Evolutionary conservation across 2,888 invertebrate genomes (phyloP).

Genomic region (Bembecia ichneumoniformis): DNA sequence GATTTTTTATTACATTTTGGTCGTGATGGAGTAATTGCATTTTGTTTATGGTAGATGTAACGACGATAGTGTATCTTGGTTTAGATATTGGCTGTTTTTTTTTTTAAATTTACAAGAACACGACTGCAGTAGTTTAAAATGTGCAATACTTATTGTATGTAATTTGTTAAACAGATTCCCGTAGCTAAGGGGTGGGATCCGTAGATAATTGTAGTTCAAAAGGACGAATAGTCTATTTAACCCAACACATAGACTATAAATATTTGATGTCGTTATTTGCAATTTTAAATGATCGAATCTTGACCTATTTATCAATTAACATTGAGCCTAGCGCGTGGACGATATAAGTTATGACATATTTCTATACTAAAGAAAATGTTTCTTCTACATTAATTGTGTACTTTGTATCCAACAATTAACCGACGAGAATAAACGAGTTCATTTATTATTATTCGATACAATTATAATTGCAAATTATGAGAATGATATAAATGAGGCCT

Average conservation of each 20-base stretch:
- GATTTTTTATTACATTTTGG: conserved; percentile 22
- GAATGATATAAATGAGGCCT: neutral
- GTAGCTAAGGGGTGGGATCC: conserved; percentile 33
- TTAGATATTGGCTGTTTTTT: conserved; percentile 60
- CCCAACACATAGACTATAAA: conserved; percentile 6
- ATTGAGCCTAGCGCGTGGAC: too few relatives aligned
- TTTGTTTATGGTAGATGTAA: conserved; percentile 43
- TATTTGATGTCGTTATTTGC: too few relatives aligned
- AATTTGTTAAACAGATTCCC: conserved; percentile 15
- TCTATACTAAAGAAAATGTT: too few relatives aligned
- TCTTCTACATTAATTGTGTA: too few relatives aligned
- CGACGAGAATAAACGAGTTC: too few relatives aligned
- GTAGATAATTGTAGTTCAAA: neutral
- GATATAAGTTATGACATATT: too few relatives aligned
- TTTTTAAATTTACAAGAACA: conserved; percentile 16
- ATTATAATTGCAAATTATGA: too few relatives aligned
- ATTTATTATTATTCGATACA: too few relatives aligned
- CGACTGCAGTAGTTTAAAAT: conserved; percentile 35
- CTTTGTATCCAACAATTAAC: too few relatives aligned
- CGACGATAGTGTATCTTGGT: conserved; percentile 38
- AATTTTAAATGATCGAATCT: too few relatives aligned
- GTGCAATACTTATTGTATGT: conserved; percentile 27
- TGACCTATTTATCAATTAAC: too few relatives aligned
- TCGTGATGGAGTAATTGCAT: conserved; percentile 30
- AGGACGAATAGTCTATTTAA: neutral